Base-by-base conservation (phyloP, 2,797 vertebrate genomes). In the Cirrhinus mrigala region DNA sequence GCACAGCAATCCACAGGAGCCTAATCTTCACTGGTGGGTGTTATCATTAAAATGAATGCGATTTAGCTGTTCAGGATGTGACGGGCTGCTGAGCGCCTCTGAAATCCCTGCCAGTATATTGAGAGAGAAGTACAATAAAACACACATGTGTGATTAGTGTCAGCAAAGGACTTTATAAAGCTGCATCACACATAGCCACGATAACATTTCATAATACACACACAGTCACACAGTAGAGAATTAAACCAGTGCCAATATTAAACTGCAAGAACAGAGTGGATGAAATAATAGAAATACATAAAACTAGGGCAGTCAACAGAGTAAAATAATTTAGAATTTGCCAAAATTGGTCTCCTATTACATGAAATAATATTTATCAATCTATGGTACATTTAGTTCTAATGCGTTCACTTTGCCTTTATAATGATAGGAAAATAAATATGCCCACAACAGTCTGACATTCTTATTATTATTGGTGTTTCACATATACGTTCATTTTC, bases 1-100 rank as follows among this genome's bases (percentile, higher is more conserved):
- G 76, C 48, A 69, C 70, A 27, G 52, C 68, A 90, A 82, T 40
- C 79, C 81, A 79, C 88, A 89, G 91, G 89, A 89, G 85, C 90
- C 93, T 88, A 89, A 92, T 90, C 92, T 91, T 87, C 88, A 89
- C 86, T 90, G 73, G 82, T 76, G 74, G 29, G 46, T 68, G 82
- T 84, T 94, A 92, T 93, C 91, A 85, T 93, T 94, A 91, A 92
- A 90, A 91, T 90, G 93, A 93, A 96, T 95, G 93, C 93, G 92
- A 95, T 96, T 95, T 94, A 89, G 93, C 93, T 94, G 90, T 92
- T 91, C 92, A 87, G 90, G 91, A 95, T 95, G 93, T 93, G 94
- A 95, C 91, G 90, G 91, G 91, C 91, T 91, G 90, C 88, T 86
- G 91, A 94, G 92, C 90, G 93, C 92, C 93, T 92, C 92, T 91